phyloP scores from a whole-genome alignment of 2,888 invertebrate species.

The Thecophora atra region DNA sequence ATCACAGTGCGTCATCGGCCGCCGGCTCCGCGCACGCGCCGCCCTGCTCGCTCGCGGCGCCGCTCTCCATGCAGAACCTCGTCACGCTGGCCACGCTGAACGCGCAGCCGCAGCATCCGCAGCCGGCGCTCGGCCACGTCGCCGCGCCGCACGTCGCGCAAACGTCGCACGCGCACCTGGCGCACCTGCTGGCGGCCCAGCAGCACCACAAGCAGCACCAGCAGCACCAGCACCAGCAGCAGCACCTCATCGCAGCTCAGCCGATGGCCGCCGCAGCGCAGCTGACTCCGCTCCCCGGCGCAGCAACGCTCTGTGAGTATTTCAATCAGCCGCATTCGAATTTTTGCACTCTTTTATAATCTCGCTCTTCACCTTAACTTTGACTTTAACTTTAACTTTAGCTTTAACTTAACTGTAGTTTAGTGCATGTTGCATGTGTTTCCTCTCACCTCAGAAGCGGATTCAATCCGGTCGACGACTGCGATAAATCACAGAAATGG shows the following conservation, averaged over 20 bases:
- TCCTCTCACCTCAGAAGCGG: no score
- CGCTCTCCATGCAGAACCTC: slow-evolving; percentile 88
- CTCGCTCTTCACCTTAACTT: background rate
- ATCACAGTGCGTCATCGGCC: slow-evolving; percentile 63
- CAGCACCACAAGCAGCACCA: slow-evolving; percentile 31
- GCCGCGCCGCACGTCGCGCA: slow-evolving; percentile 37
- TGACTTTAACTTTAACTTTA: no score
- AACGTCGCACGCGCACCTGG: slow-evolving; percentile 47
- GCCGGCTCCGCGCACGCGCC: slow-evolving; percentile 45
- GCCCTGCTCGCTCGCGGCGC: slow-evolving; percentile 69
- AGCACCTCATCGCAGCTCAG: slow-evolving; percentile 67
- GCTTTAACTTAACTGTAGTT: no score
- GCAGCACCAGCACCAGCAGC: slow-evolving; percentile 38
- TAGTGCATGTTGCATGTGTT: no score
- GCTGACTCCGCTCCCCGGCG: slow-evolving; percentile 44
- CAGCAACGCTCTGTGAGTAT: slow-evolving; percentile 66
- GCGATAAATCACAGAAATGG: no score
- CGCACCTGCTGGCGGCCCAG: slow-evolving; percentile 55
- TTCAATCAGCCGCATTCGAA: background rate
- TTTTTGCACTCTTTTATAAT: no score
- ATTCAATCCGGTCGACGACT: no score
- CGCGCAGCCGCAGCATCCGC: slow-evolving; percentile 64
- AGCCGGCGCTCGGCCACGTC: slow-evolving; percentile 40
- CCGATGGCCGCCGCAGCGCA: slow-evolving; percentile 49
- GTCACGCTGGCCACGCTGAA: slow-evolving; percentile 73